Conservation (phyloP, 1,140 invertebrate species). For the Ptiloglossa arizonensis region DNA sequence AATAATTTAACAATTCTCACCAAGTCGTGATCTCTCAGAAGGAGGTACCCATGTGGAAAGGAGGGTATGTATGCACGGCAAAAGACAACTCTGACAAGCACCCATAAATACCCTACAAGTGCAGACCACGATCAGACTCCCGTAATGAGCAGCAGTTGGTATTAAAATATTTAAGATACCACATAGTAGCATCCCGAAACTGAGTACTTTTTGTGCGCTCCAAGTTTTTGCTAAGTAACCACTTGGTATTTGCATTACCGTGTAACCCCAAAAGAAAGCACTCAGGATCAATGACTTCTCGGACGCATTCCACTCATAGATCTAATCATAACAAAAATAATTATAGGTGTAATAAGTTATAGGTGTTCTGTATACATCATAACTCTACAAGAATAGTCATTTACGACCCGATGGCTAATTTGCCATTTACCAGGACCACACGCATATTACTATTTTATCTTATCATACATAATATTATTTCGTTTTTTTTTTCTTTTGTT, state of each 20-base stretch:
- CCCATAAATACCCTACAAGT: slow-evolving; percentile 85
- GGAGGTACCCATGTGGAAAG: slow-evolving; percentile 85
- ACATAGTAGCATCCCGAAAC: slow-evolving; percentile 84
- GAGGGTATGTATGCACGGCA: slow-evolving; percentile 85
- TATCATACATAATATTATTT: too few relatives aligned
- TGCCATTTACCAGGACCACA: too few relatives aligned
- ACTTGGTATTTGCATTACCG: slow-evolving; percentile 84
- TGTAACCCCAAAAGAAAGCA: slow-evolving; percentile 89
- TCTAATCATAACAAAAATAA: slow-evolving; percentile 53
- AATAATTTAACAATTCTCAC: slow-evolving; percentile 61
- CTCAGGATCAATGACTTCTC: slow-evolving; percentile 84
- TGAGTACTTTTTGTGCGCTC: slow-evolving; percentile 84
- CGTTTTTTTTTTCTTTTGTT: too few relatives aligned
- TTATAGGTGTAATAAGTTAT: too few relatives aligned
- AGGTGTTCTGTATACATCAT: not conserved
- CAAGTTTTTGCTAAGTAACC: slow-evolving; percentile 82
- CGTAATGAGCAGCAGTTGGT: slow-evolving; percentile 71
- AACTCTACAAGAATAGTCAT: too few relatives aligned
- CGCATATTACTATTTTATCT: too few relatives aligned
- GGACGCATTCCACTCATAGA: slow-evolving; percentile 83
- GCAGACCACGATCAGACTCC: slow-evolving; percentile 80
- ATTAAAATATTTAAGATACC: slow-evolving; percentile 82
- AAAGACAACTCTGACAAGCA: slow-evolving; percentile 84
- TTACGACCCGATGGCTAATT: too few relatives aligned
- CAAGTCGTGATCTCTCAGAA: slow-evolving; percentile 75